These are phyloP conservation scores for Malurus alboscapulatus DNA, from an alignment of 2,113 vertebrate species.

Conservation along the genomic window DNA sequence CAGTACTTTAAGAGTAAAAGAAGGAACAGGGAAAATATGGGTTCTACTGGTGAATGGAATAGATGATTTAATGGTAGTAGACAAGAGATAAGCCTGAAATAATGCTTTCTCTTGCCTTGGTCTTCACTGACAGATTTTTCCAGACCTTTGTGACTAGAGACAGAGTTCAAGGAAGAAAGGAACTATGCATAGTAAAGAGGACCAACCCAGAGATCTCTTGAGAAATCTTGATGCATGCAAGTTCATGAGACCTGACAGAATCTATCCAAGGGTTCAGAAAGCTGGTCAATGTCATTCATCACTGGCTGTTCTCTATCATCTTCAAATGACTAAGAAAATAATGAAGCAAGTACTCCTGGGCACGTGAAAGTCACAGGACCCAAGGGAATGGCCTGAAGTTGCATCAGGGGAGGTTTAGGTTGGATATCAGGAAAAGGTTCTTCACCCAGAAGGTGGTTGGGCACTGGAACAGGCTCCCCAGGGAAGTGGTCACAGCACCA, in stretches of 20 bases:
- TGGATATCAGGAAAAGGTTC: background rate
- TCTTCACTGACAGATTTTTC: background rate
- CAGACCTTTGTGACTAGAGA: background rate
- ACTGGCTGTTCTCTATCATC: background rate
- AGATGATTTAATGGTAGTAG: background rate
- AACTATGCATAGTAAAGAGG: background rate
- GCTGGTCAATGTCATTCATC: background rate
- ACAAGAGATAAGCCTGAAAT: background rate
- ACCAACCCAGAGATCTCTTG: background rate
- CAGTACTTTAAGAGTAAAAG: background rate
- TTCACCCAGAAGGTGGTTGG: background rate
- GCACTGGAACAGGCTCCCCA: background rate
- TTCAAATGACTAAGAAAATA: background rate
- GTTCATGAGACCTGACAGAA: background rate
- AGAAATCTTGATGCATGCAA: background rate
- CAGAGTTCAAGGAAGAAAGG: background rate
- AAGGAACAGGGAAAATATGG: background rate
- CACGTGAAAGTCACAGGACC: background rate
- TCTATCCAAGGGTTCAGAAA: background rate
- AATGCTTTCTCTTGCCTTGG: background rate
- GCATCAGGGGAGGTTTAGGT: rapidly evolving
- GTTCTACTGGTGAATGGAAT: background rate
- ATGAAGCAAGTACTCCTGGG: background rate
- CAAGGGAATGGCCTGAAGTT: background rate
- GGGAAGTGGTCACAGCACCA: background rate